Evolutionary conservation across 2,797 vertebrate genomes (phyloP), one percentile per base, ranked within the genome.

Genomic region (Rhyacichthys aspro): DNA sequence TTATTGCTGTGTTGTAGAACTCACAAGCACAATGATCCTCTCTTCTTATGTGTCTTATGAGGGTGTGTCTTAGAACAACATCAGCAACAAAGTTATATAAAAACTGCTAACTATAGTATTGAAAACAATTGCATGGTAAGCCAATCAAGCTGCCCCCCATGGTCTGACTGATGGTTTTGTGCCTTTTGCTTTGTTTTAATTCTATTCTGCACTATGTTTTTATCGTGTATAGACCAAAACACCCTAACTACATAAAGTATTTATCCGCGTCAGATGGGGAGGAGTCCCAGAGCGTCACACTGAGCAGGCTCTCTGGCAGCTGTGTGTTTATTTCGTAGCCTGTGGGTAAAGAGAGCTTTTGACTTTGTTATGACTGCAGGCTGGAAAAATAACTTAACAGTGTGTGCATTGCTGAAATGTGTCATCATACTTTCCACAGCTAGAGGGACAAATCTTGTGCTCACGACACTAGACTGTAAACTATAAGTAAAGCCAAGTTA

Each of bases 251-350:
- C 63, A 56, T 16, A 44, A 63, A 80, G 52, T 19, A 52, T 52
- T 75, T 42, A 57, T 62, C 72, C 42, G 56, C 62, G 44, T 65
- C 48, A 63, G 60, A 55, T 19, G 3, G 65, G 70, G 46, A 61
- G 55, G 60, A 65, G 64, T 43, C 19, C 32, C 9, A 12, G 2
- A 33, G 45, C 23, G n/a, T 11, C 17, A 16, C 4, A 28, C 23
- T 28, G 23, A 28, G 33, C 50, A 59, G 65, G 43, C 69, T 55
- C 10, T 18, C 67, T 76, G 73, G 73, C 72, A 68, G 55, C 55
- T 44, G 67, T 42, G 45, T 77, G 74, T 84, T 81, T 82, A 70
- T 83, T 85, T 83, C 70, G 80, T 69, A 60, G 56, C 73, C 70
- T 58, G 64, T 28, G 83, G 76, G 65, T 23, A 55, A 53, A 63